Conservation (phyloP, 2,797 vertebrate genomes). For the Pangasius mekongensis region DNA sequence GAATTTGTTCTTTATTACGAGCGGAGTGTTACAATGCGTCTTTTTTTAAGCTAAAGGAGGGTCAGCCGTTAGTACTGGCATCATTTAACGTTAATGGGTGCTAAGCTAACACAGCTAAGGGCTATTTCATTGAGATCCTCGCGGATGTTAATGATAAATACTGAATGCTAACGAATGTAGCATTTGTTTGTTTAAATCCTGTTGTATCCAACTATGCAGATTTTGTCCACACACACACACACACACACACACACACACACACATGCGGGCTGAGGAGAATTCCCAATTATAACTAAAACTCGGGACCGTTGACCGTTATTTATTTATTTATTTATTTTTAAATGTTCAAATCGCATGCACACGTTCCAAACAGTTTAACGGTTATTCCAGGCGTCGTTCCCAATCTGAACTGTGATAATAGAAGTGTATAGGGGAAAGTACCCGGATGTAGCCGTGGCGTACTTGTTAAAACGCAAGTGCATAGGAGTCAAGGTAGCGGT, state of each 20-base stretch:
- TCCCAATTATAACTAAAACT: not conserved
- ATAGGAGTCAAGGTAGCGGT: not conserved
- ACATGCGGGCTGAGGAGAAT: not conserved
- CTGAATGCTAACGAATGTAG: not conserved
- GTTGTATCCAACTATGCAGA: not conserved
- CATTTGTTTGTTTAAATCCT: not conserved
- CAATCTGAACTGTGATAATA: not conserved
- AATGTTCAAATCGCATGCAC: not conserved
- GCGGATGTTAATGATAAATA: not conserved
- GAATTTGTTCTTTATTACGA: no score
- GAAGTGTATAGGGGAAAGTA: not conserved
- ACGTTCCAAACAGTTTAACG: not conserved
- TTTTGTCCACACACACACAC: not conserved
- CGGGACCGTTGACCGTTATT: not conserved
- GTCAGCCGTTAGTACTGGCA: not conserved
- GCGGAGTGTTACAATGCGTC: not conserved
- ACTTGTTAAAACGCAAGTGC: not conserved
- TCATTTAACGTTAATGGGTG: not conserved
- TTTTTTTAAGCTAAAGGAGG: slow-evolving; percentile 11
- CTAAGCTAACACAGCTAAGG: slow-evolving; percentile 17
- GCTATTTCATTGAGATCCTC: not conserved
- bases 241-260: not conserved
- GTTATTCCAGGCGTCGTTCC: not conserved
- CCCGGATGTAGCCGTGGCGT: slow-evolving; percentile 25
- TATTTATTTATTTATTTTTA: not conserved